Evolutionary conservation across 2,797 vertebrate species (phyloP).

Genomic region (Halcyon leucocephala): DNA sequence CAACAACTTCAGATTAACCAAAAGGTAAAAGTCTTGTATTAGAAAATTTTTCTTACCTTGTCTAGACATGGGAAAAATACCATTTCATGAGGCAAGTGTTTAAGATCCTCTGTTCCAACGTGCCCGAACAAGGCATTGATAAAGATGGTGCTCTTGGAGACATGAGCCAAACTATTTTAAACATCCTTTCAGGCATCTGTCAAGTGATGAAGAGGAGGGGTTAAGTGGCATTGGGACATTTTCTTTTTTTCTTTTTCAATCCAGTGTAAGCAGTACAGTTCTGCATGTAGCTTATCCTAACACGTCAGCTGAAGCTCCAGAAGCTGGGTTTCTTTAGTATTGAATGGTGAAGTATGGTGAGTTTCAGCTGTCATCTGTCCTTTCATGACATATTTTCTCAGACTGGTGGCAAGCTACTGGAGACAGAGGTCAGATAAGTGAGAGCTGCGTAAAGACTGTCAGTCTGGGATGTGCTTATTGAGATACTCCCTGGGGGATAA

Average conservation of each 20-base stretch:
- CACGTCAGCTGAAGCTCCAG: neutral
- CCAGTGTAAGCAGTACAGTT: neutral
- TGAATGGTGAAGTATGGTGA: neutral
- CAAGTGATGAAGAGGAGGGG: neutral
- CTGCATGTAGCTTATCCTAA: neutral
- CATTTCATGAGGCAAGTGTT: neutral
- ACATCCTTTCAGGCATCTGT: neutral
- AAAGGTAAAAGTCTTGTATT: constrained; percentile 79
- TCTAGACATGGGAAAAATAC: neutral
- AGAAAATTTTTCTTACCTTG: neutral
- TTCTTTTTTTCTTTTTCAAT: too few relatives aligned
- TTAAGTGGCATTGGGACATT: neutral
- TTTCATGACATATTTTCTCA: neutral
- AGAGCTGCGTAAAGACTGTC: neutral
- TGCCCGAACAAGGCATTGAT: neutral
- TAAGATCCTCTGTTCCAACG: neutral
- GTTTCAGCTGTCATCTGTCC: neutral
- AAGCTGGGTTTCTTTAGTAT: neutral
- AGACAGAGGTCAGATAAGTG: neutral
- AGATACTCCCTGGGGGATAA: neutral
- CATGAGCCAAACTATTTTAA: neutral
- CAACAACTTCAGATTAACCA: constrained; percentile 85
- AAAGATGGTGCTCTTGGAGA: neutral
- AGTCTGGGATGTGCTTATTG: neutral
- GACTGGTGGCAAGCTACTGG: neutral